Percentiles rank a stretch among this genome's conserved stretches.
Evolutionary conservation across 2,888 invertebrate species (phyloP).

Genomic region (Boloria euphrosyne): DNA sequence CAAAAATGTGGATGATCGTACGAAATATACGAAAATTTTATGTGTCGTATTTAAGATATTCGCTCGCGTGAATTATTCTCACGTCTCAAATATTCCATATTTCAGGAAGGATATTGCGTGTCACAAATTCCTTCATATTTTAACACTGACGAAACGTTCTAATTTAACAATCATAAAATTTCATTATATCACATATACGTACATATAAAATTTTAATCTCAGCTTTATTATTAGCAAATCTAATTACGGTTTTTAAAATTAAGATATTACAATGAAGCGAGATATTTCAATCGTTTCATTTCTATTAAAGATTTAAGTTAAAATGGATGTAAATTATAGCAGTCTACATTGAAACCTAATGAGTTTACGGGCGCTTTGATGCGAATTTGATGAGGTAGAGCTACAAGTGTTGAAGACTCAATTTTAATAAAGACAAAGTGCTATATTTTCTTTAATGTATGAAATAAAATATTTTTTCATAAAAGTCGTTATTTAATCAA

Average conservation of each 20-base stretch:
- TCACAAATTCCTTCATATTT: constrained; percentile 53
- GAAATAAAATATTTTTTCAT: background rate
- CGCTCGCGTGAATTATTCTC: constrained; percentile 71
- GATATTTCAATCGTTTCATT: background rate
- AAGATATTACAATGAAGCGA: too few relatives aligned
- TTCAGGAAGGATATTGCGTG: constrained; percentile 50
- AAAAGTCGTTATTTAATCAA: background rate
- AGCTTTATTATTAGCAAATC: too few relatives aligned
- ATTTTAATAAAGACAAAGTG: constrained; percentile 41
- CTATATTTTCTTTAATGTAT: constrained; percentile 7
- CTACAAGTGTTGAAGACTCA: constrained; percentile 47
- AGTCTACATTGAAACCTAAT: constrained; percentile 46
- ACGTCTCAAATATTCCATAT: constrained; percentile 64
- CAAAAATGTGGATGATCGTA: constrained; percentile 40
- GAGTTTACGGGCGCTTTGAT: constrained; percentile 58
- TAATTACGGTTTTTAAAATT: too few relatives aligned
- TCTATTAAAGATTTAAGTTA: background rate
- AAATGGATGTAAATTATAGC: constrained; percentile 4
- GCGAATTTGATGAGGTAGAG: constrained; percentile 69
- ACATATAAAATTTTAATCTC: too few relatives aligned
- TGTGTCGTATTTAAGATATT: constrained; percentile 59
- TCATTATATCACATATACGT: too few relatives aligned
- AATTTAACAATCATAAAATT: constrained; percentile 46
- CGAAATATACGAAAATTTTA: constrained; percentile 51
- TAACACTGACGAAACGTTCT: constrained; percentile 52